Evolutionary conservation across 2,797 vertebrate species (phyloP).

Genomic region (Avahi laniger): DNA sequence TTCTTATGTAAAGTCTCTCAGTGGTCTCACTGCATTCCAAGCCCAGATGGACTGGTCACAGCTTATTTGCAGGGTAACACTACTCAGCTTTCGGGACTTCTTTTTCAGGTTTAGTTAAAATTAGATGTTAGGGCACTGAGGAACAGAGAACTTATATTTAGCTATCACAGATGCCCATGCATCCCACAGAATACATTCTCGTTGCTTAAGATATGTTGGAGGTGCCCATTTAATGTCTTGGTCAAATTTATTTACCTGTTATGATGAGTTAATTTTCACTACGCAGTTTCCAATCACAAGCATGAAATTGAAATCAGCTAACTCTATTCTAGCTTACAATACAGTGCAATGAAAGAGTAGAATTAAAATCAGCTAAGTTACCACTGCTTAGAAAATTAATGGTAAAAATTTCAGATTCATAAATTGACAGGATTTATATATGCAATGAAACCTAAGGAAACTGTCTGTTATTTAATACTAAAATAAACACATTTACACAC

Average conservation of each 20-base stretch:
- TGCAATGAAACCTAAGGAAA: neutral
- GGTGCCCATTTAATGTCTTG: neutral
- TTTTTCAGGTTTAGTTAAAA: neutral
- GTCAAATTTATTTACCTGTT: slow-evolving; percentile 55
- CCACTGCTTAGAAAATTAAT: neutral
- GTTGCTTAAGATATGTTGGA: neutral
- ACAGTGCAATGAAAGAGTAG: neutral
- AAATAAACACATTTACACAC: slow-evolving; percentile 24
- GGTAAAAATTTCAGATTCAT: neutral
- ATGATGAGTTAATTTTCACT: slow-evolving; percentile 30
- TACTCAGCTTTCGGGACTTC: neutral
- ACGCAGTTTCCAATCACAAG: slow-evolving; percentile 40
- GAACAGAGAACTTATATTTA: neutral
- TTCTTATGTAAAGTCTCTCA: neutral
- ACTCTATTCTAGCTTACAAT: neutral
- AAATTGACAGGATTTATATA: neutral
- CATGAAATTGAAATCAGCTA: slow-evolving; percentile 55
- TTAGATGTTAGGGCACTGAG: neutral
- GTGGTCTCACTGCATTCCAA: neutral
- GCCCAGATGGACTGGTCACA: neutral
- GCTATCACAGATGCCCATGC: neutral
- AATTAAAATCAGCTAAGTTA: slow-evolving; percentile 35
- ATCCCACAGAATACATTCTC: neutral
- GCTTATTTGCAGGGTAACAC: neutral
- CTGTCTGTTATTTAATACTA: neutral